Conservation (phyloP, 1,140 invertebrate species). For the Amphibalanus amphitrite region DNA sequence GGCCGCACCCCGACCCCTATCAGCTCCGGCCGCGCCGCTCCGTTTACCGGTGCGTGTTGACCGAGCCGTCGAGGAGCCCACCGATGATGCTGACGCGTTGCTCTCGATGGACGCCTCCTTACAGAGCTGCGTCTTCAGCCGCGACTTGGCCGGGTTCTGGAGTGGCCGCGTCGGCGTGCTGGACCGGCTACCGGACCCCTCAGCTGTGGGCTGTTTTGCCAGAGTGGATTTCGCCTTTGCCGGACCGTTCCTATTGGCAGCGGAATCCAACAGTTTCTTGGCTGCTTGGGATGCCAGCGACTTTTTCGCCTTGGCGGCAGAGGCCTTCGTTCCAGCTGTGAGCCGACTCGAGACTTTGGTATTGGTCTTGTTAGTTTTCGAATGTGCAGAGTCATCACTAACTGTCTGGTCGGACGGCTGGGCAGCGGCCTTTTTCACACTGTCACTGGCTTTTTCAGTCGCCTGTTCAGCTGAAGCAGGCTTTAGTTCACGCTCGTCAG, state of each 20-base stretch:
- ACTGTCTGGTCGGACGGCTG: no score
- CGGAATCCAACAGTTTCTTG: not conserved
- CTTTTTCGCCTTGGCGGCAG: not conserved
- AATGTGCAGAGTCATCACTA: no score
- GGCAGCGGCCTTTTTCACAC: no score
- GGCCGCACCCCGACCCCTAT: not conserved
- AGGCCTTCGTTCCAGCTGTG: not conserved
- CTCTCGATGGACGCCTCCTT: not conserved
- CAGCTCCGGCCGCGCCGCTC: not conserved
- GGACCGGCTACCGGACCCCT: not conserved
- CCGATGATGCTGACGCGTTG: not conserved
- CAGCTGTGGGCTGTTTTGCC: not conserved
- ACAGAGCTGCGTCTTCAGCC: not conserved
- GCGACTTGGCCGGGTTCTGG: not conserved
- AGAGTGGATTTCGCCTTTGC: not conserved
- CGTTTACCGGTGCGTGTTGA: not conserved
- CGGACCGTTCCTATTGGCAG: not conserved
- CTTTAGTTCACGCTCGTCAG: conserved; percentile 7
- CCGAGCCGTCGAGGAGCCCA: not conserved
- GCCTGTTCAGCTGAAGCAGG: no score
- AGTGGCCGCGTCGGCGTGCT: not conserved
- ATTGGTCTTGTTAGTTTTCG: no score
- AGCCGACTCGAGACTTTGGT: no score
- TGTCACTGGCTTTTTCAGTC: no score
- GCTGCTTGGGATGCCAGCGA: not conserved